A percentile compares a stretch with the other conserved stretches of the same genome.
phyloP scores from a whole-genome alignment of 2,888 invertebrate genomes.

The Lasioglossum vierecki region DNA sequence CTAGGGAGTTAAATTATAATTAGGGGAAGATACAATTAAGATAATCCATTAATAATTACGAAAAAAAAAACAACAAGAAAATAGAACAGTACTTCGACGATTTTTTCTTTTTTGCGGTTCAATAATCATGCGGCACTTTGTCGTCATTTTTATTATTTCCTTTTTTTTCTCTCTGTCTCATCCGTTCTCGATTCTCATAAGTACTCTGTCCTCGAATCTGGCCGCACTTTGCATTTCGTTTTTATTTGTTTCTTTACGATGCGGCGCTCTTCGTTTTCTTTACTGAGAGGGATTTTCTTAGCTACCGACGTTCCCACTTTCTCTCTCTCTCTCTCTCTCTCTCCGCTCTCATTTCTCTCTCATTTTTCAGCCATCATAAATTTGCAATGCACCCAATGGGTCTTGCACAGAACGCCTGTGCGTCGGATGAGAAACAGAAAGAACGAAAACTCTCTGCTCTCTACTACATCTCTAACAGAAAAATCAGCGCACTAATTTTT shows the following conservation, averaged over 20 bases:
- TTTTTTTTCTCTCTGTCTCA: background rate
- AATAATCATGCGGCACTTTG: conserved; percentile 51
- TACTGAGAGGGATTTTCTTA: conserved; percentile 17
- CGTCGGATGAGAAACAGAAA: conserved; percentile 58
- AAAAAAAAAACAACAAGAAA: conserved; percentile 79
- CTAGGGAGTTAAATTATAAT: conserved; percentile 81
- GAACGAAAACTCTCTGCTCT: conserved; percentile 61
- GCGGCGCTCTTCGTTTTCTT: conserved; percentile 25
- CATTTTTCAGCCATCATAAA: background rate
- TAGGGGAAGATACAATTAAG: conserved; percentile 78
- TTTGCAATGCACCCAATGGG: conserved; percentile 46
- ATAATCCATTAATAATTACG: conserved; percentile 81
- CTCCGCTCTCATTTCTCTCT: background rate
- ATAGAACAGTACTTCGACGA: conserved; percentile 76
- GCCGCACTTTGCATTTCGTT: background rate
- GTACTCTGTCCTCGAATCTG: conserved; percentile 8
- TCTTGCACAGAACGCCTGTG: conserved; percentile 47
- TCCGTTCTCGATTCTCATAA: background rate
- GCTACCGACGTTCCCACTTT: conserved; percentile 8
- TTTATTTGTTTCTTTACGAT: background rate
- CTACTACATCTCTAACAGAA: conserved; percentile 67
- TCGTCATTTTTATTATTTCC: conserved; percentile 21
- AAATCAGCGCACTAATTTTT: conserved; percentile 69
- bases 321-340: conserved; percentile 10
- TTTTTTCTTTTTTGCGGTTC: conserved; percentile 47